A percentile compares a stretch with the other conserved stretches of the same genome.
Conservation (phyloP, 1,140 invertebrate species). For the Nautilus pompilius region DNA sequence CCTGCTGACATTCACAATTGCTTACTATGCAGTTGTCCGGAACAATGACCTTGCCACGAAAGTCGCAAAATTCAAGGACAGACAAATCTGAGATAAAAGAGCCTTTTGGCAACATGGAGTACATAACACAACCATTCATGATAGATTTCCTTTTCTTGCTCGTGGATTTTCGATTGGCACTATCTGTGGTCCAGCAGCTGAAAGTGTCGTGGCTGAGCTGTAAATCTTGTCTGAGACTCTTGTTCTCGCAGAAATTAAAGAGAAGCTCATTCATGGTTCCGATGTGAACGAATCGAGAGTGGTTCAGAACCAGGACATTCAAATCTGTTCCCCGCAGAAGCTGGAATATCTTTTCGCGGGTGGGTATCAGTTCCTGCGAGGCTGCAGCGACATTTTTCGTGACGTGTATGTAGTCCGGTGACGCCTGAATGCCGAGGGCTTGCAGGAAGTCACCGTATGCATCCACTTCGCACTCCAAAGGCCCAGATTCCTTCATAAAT, state of each 20-base stretch:
- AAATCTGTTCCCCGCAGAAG: slow-evolving; percentile 41
- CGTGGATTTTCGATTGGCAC: slow-evolving; percentile 12
- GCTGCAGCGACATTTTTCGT: slow-evolving; percentile 38
- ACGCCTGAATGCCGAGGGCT: slow-evolving; percentile 49
- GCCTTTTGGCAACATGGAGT: slow-evolving; percentile 25
- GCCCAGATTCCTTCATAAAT: slow-evolving; percentile 39
- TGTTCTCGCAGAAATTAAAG: slow-evolving; percentile 44
- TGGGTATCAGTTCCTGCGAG: slow-evolving; percentile 26
- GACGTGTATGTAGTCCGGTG: slow-evolving; percentile 39
- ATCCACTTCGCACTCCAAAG: slow-evolving; percentile 56
- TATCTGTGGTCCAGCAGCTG: slow-evolving; percentile 23
- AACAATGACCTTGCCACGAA: slow-evolving; percentile 40
- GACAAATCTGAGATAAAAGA: slow-evolving; percentile 23
- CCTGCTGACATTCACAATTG: slow-evolving; percentile 38
- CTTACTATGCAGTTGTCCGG: slow-evolving; percentile 52
- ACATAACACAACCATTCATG: slow-evolving; percentile 44
- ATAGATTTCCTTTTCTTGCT: slow-evolving; percentile 8
- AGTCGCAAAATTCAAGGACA: slow-evolving; percentile 55
- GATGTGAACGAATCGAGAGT: slow-evolving; percentile 58
- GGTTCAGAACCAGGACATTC: slow-evolving; percentile 50
- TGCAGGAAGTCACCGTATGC: slow-evolving; percentile 60
- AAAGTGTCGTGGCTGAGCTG: slow-evolving; percentile 37
- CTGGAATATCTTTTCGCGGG: slow-evolving; percentile 41
- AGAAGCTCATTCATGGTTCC: slow-evolving; percentile 58
- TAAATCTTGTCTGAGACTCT: slow-evolving; percentile 40